A percentile compares a stretch with the other conserved stretches of the same genome.
Conservation (phyloP, 2,888 invertebrate genomes). For the Aphidius colemani region DNA sequence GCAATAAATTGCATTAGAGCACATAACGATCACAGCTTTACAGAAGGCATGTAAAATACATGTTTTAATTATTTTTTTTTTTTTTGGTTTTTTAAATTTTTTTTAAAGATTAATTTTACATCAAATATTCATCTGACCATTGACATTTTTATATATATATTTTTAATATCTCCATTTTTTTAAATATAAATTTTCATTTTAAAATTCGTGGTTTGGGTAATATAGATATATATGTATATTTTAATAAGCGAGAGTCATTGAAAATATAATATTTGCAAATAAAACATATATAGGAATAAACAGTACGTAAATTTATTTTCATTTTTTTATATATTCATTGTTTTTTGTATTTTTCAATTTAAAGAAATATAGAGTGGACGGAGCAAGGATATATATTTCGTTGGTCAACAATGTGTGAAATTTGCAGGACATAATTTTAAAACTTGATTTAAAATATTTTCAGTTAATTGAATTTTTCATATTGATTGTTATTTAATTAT, state of each 20-base stretch:
- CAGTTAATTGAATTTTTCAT: too few relatives aligned
- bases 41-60: constrained; percentile 54
- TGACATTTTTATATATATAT: constrained; percentile 12
- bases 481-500: too few relatives aligned
- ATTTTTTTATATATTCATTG: not conserved
- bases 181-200: not conserved
- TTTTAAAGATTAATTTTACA: constrained; percentile 21
- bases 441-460: too few relatives aligned
- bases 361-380: constrained; percentile 8
- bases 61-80: constrained; percentile 29
- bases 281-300: too few relatives aligned
- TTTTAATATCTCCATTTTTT: not conserved
- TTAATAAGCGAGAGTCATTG: too few relatives aligned
- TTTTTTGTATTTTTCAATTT: not conserved
- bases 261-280: too few relatives aligned
- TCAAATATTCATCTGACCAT: not conserved
- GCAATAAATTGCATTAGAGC: not conserved
- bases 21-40: constrained; percentile 54
- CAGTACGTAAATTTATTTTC: too few relatives aligned
- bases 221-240: constrained; percentile 1
- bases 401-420: constrained; percentile 13
- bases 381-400: constrained; percentile 16
- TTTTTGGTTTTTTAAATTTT: constrained; percentile 27
- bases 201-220: constrained; percentile 2
- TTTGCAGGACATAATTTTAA: not conserved